Evolutionary conservation across 2,113 vertebrate species (phyloP).

Genomic region (Anarrhichthys ocellatus): DNA sequence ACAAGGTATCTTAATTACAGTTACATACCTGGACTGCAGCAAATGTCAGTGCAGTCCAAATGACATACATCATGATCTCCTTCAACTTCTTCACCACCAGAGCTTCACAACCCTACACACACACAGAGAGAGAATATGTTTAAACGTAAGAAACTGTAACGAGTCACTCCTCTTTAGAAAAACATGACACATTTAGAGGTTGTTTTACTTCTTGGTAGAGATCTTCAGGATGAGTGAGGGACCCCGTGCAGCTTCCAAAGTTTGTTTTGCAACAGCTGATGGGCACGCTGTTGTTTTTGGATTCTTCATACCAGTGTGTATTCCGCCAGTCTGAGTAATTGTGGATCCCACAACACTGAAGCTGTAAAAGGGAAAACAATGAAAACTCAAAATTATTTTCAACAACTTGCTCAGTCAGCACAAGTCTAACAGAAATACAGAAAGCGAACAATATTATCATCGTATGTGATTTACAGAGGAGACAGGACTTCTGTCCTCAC

Average conservation of each 20-base stretch:
- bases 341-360: constrained; percentile 94
- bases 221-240: constrained; percentile 86
- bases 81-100: constrained; percentile 95
- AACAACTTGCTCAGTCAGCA: neutral
- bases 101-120: constrained; percentile 90
- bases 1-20: neutral
- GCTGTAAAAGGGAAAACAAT: constrained; percentile 73
- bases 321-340: constrained; percentile 94
- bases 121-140: neutral
- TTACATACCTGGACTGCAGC: constrained; percentile 92
- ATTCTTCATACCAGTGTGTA: constrained; percentile 92
- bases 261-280: constrained; percentile 92
- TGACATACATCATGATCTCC: constrained; percentile 98
- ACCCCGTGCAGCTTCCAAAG: constrained; percentile 89
- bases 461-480: neutral
- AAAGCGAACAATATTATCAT: neutral
- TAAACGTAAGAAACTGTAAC: neutral
- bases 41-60: constrained; percentile 94
- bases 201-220: constrained; percentile 90
- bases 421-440: neutral
- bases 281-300: constrained; percentile 94
- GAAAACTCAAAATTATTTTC: neutral
- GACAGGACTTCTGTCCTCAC: constrained; percentile 80
- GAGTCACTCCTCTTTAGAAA: neutral
- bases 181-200: neutral